Conservation (phyloP, 2,113 vertebrate genomes). For the Elgaria multicarinata region DNA sequence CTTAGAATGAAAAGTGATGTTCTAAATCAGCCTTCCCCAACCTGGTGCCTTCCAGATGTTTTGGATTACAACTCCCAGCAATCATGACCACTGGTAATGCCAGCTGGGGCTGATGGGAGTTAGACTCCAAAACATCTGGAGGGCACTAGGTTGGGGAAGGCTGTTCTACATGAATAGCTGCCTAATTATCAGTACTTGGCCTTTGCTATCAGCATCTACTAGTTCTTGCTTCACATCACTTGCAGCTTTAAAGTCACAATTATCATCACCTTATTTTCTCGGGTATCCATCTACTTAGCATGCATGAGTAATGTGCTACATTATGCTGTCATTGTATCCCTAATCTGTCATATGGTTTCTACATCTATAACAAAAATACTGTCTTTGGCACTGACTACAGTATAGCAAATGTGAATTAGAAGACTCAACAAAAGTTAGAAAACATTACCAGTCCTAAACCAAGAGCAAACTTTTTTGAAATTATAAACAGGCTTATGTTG, state of each 20-base stretch:
- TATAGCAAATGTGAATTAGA: not conserved
- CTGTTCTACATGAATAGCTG: not conserved
- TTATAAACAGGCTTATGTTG: not conserved
- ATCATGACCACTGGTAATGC: no score
- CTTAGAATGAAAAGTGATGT: not conserved
- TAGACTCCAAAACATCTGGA: no score
- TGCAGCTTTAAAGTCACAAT: not conserved
- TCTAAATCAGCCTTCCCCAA: not conserved
- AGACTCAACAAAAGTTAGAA: not conserved
- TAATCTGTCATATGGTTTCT: not conserved
- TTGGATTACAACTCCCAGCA: no score
- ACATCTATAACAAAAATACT: not conserved
- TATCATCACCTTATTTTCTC: not conserved
- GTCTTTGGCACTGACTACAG: not conserved
- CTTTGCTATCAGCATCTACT: not conserved
- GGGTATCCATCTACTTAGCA: not conserved
- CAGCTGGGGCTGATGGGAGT: no score
- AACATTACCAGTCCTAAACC: not conserved
- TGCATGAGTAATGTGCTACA: not conserved
- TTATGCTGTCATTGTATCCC: not conserved
- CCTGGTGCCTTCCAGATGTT: no score
- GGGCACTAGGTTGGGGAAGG: no score
- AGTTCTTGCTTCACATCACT: not conserved
- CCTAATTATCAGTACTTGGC: not conserved
- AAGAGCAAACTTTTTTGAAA: not conserved